phyloP scores from a whole-genome alignment of 2,888 invertebrate genomes.

The Mayetiola destructor region DNA sequence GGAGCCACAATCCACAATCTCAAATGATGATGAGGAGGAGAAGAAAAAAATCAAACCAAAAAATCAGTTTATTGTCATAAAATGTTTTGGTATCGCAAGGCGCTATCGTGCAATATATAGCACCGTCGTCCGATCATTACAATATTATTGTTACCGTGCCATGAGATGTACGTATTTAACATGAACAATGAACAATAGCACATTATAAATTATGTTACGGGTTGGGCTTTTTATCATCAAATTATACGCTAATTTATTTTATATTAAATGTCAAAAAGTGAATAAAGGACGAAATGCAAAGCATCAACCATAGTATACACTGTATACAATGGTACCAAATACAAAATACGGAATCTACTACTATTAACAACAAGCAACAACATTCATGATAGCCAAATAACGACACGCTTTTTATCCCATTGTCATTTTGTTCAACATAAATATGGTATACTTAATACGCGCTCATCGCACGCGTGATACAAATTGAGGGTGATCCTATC shows the following conservation, averaged over 20 bases:
- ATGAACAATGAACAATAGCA: constrained; percentile 2
- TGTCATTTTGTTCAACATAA: neutral
- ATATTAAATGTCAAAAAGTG: constrained; percentile 6
- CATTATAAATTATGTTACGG: constrained; percentile 13
- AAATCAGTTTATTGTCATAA: no score
- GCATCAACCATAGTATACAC: no score
- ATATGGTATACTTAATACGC: neutral
- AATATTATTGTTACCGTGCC: no score
- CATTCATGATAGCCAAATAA: neutral
- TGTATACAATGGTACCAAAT: no score
- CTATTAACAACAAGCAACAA: neutral
- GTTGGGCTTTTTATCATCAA: constrained; percentile 13
- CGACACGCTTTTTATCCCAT: constrained; percentile 7
- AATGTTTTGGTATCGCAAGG: no score
- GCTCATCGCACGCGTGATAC: neutral
- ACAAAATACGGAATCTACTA: no score
- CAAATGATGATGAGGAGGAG: no score
- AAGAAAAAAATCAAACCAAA: no score
- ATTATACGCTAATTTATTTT: constrained; percentile 13
- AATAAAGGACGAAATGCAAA: neutral
- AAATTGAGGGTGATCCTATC: neutral
- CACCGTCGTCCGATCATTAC: no score
- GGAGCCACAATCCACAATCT: no score
- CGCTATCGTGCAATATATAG: no score
- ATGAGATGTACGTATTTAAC: neutral